Base-by-base conservation (phyloP, 1,140 invertebrate species). In the Bathynomus jamesi region DNA sequence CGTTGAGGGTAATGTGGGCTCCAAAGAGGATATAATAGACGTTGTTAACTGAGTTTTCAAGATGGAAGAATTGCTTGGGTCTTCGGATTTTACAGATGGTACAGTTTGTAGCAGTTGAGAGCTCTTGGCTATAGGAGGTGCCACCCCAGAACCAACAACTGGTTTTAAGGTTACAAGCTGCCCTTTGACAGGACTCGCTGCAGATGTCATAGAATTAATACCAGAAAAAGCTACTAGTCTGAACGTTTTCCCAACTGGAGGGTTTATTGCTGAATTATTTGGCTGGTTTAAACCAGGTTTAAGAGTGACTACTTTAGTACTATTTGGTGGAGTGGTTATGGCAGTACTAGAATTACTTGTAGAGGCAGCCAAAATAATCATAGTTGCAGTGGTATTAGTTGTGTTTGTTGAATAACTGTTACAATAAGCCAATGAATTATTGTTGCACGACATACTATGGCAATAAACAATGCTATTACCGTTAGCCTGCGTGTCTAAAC, bases 211-310 rank as follows among this genome's bases (percentile, higher is more conserved):
- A 65, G 76, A 65, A 65, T 69, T 71, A 66, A 69, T 74, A 66
- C 71, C 72, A 60, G 76, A 72, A 64, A 77, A 67, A 61, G 76
- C 72, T 65, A 77, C 76, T 67, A 77, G 68, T 72, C 76, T 72
- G 72, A 77, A 77, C 66, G 72, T 72, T 67, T 70, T 77, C 64
- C 76, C 76, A 21, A 70, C 70, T 24, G 76, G 76, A 46, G 73
- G 72, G 25, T 69, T 74, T 13, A 77, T 62, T 13, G 67, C 66
- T n/a, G 76, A 74, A 32, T 65, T 71, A 40, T 76, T 71, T 13
- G 72, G 62, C 67, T 71, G 69, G 32, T 67, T 72, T 32, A 70
- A 61, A 70, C 70, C 65, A 46, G 76, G 71, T 70, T 77, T 77
- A 63, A 77, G 68, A 21, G 76, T 77, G 28, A 76, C 75, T 53